Base-by-base conservation (phyloP, 2,113 vertebrate genomes). In the Catharus fuscescens region DNA sequence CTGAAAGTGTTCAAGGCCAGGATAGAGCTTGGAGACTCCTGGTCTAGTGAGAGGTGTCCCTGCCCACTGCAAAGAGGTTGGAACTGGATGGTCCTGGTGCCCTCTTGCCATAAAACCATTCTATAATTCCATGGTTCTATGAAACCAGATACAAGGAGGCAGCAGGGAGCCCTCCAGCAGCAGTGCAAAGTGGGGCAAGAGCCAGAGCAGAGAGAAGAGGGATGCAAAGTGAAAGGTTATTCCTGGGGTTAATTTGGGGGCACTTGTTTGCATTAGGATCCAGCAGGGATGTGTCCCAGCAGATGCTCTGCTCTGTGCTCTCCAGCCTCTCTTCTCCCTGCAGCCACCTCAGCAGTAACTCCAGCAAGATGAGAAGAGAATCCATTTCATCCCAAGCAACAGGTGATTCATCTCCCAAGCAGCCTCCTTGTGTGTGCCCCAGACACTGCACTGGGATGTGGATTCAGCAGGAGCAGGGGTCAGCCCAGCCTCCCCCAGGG, bases 341-440 rank as follows among this genome's bases (percentile, higher is more conserved):
- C 80, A 76, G 40, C 66, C 25, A 1, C 23, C 81, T 60, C 47
- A n/a, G 64, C 79, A 47, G 3, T 32, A 20, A 73, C 52, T 78
- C 31, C 59, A 42, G 34, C 66, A 29, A 56, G 56, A 34, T 70
- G n/a, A 66, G 61, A 29, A 18, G 62, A 29, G 67, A 66, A 42
- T 26, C 19, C 34, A 11, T 88, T 59, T 62, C 40, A 79, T 59
- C 87, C 88, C 71, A 70, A 92, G 85, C 60, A 96, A 64, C 77
- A 96, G 94, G 96, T 81, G 93, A 95, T 96, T 96, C 74, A 89
- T 96, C 90, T 95, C 94, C 44, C 60, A 79, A 18, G 42, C 56
- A 90, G 34, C 66, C 59, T 96, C 34, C 62, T 42, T 25, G 36
- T 1, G 0, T 32, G 53, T 80, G 32, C 73, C 72, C 74, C 69